A percentile compares a stretch with the other conserved stretches of the same genome.
These are phyloP conservation scores for Protosalanx chinensis DNA, from an alignment of 2,797 vertebrate species.

Conservation along the genomic window DNA sequence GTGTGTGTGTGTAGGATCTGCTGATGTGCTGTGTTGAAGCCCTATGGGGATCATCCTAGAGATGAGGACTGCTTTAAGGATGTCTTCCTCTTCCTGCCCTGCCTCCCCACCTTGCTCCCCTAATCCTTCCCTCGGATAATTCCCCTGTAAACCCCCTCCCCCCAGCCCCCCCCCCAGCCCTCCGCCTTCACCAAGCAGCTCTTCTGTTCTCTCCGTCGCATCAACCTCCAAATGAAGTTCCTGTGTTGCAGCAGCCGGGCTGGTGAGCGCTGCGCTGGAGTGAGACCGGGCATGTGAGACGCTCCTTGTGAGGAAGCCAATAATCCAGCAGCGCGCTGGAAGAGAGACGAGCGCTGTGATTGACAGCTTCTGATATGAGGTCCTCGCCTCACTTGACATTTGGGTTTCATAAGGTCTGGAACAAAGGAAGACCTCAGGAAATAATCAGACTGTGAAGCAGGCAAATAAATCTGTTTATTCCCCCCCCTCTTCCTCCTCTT, in stretches of 20 bases:
- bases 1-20: slow-evolving; percentile 72
- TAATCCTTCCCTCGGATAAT: slow-evolving; percentile 66
- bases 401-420: slow-evolving; percentile 90
- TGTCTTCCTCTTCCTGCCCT: slow-evolving; percentile 14
- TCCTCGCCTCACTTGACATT: slow-evolving; percentile 94
- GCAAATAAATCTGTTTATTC: slow-evolving; percentile 86
- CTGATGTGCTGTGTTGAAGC: slow-evolving; percentile 76
- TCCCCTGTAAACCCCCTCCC: not conserved
- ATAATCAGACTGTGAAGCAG: slow-evolving; percentile 78
- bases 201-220: slow-evolving; percentile 82
- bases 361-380: slow-evolving; percentile 93
- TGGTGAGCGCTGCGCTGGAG: not conserved
- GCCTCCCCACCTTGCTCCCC: slow-evolving; percentile 73
- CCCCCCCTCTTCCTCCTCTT: slow-evolving; percentile 47
- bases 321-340: slow-evolving; percentile 83
- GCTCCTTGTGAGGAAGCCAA: slow-evolving; percentile 91
- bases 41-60: slow-evolving; percentile 70
- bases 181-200: slow-evolving; percentile 73
- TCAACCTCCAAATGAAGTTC: slow-evolving; percentile 85
- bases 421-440: slow-evolving; percentile 75
- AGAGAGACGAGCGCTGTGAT: slow-evolving; percentile 88
- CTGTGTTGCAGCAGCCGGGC: slow-evolving; percentile 14
- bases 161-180: slow-evolving; percentile 38
- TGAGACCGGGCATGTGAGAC: not conserved
- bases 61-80: slow-evolving; percentile 75